Base-by-base conservation (phyloP, 2,888 invertebrate species). In the Nezara viridula region DNA sequence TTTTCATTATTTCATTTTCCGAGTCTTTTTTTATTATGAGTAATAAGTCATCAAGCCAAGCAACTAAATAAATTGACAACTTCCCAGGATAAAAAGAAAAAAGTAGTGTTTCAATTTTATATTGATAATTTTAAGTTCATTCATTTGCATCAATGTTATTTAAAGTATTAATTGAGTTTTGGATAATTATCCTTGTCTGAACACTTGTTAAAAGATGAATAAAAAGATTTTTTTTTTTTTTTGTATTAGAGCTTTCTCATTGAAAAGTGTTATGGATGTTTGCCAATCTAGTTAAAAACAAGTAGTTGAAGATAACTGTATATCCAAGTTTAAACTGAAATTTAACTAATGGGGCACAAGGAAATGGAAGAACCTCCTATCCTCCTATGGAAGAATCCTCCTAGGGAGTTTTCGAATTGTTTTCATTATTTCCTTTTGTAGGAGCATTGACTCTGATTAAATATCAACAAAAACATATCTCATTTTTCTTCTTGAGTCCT, bases 311-410 rank as follows among this genome's bases (percentile, higher is more conserved):
- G n/a, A 27, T 55, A n/a, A 55, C 24, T 55, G 0, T 12, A 5
- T 27, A 32, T 16, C n/a, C 19, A 49, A 32, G 14, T 44, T 10
- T 52, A 52, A 47, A 86, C 21, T 86, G 5, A 87, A 44, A 24
- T 37, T 44, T 49, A 40, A 55, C 55, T 60, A 19, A 88, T 88
- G 88, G 88, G 88, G 66, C 88, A 88, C 27, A 88, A 88, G 50
- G 88, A 88, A 77, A 49, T 73, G 47, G 88, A 88, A 49, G 88
- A 88, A 37, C 88, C 88, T 73, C 88, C 89, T 3, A 89, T n/a
- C n/a, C n/a, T n/a, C n/a, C n/a, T n/a, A n/a, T n/a, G n/a, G n/a
- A n/a, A n/a, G n/a, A n/a, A n/a, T n/a, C n/a, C n/a, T n/a, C n/a
- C n/a, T n/a, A n/a, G n/a, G n/a, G n/a, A n/a, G n/a, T n/a, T n/a